phyloP scores from a whole-genome alignment of 2,797 vertebrate genomes.

The Tiaroga cobitis region DNA sequence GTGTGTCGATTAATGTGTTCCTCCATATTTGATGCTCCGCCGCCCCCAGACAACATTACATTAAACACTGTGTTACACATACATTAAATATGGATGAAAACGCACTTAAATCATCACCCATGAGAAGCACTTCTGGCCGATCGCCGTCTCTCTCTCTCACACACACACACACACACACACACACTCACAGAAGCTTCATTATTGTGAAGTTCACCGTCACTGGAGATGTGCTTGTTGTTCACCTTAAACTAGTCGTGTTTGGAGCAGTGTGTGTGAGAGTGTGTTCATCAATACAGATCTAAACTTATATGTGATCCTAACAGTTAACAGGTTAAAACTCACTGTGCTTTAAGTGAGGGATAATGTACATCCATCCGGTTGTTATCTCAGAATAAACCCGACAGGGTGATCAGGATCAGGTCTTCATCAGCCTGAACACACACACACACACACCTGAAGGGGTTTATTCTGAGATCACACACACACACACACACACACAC shows the following conservation, averaged over 20 bases:
- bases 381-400: too few species aligned
- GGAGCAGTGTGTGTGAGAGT: neutral
- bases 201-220: neutral
- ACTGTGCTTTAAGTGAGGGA: too few species aligned
- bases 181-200: neutral
- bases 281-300: neutral
- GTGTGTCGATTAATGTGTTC: slow-evolving; percentile 44
- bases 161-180: too few species aligned
- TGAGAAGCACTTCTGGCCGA: neutral
- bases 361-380: too few species aligned
- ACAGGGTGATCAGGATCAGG: too few species aligned
- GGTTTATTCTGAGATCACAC: too few species aligned
- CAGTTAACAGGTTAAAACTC: neutral
- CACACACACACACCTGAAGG: too few species aligned
- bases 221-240: neutral
- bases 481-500: too few species aligned
- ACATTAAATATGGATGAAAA: slow-evolving; percentile 63
- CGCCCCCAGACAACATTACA: slow-evolving; percentile 45
- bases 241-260: too few species aligned
- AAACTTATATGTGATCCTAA: neutral
- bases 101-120: slow-evolving; percentile 20
- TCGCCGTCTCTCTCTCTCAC: neutral
- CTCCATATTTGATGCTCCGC: slow-evolving; percentile 61
- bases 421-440: too few species aligned
- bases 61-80: slow-evolving; percentile 51